phyloP scores from a whole-genome alignment of 2,113 vertebrate species.

The Cottus gobio region DNA sequence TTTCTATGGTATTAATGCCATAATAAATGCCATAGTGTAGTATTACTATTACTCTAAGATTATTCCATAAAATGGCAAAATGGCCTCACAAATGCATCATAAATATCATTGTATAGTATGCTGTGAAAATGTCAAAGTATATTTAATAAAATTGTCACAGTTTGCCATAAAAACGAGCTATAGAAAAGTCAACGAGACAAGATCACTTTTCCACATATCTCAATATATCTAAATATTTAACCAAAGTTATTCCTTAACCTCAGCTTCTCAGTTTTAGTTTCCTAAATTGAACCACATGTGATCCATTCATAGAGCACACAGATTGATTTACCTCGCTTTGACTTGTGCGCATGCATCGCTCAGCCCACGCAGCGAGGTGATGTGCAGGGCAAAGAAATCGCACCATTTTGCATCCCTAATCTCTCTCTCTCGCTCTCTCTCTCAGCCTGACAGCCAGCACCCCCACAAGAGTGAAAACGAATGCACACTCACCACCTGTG shows the following conservation, averaged over 20 bases:
- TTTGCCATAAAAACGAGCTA: not conserved
- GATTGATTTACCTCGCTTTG: not conserved
- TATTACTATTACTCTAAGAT: no score
- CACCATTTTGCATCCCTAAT: conserved; percentile 43
- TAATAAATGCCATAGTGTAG: not conserved
- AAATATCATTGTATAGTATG: no score
- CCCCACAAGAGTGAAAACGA: conserved; percentile 81
- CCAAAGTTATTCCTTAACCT: not conserved
- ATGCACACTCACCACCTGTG: conserved; percentile 69
- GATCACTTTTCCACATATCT: not conserved
- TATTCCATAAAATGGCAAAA: no score
- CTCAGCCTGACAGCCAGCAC: conserved; percentile 70
- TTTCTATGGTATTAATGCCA: no score
- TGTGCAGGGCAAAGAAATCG: conserved; percentile 26
- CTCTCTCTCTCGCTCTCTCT: conserved; percentile 15
- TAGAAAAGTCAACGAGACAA: not conserved
- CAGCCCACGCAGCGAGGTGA: conserved; percentile 44
- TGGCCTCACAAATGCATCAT: no score
- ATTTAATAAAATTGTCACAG: no score
- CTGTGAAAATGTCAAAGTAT: no score
- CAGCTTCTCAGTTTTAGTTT: not conserved
- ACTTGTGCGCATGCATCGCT: not conserved
- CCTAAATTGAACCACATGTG: not conserved
- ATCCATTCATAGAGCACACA: not conserved
- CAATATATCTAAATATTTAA: not conserved